Conservation (phyloP, 2,113 vertebrate genomes). For the Macquaria australasica region DNA sequence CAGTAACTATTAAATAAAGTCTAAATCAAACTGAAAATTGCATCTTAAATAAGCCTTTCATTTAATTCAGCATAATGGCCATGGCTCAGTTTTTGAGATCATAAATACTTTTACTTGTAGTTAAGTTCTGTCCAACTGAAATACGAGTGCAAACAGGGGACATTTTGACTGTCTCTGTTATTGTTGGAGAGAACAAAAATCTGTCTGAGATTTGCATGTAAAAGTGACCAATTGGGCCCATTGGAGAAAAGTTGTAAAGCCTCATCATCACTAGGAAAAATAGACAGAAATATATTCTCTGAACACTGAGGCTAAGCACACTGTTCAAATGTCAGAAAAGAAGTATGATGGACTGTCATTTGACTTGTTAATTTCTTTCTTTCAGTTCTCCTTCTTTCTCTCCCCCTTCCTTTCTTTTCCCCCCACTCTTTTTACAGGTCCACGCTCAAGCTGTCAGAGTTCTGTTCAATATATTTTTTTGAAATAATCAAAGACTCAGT, state of each 20-base stretch:
- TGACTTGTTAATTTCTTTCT: constrained; percentile 23
- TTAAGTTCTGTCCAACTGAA: constrained; percentile 35
- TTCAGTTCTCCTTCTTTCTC: neutral
- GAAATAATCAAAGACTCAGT: constrained; percentile 56
- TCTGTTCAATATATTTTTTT: constrained; percentile 48
- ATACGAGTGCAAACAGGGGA: constrained; percentile 28
- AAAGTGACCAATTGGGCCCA: constrained; percentile 36
- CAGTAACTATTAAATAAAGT: neutral
- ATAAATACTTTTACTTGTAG: constrained; percentile 37
- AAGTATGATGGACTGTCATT: constrained; percentile 6
- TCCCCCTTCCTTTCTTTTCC: constrained; percentile 1
- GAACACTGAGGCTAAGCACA: constrained; percentile 29
- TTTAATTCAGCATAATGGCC: constrained; percentile 9
- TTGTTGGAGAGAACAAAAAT: constrained; percentile 57
- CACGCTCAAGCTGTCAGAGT: constrained; percentile 40
- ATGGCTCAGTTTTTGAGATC: constrained; percentile 24
- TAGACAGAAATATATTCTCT: constrained; percentile 30
- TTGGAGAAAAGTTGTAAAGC: constrained; percentile 57
- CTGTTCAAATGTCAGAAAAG: constrained; percentile 26
- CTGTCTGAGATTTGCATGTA: constrained; percentile 45
- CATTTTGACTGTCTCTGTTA: constrained; percentile 55
- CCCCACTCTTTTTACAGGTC: neutral
- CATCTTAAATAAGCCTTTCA: neutral
- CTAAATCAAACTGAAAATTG: constrained; percentile 12
- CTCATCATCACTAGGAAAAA: constrained; percentile 50